Evolutionary conservation across 2,797 vertebrate genomes (phyloP).

Genomic region (Martes flavigula): DNA sequence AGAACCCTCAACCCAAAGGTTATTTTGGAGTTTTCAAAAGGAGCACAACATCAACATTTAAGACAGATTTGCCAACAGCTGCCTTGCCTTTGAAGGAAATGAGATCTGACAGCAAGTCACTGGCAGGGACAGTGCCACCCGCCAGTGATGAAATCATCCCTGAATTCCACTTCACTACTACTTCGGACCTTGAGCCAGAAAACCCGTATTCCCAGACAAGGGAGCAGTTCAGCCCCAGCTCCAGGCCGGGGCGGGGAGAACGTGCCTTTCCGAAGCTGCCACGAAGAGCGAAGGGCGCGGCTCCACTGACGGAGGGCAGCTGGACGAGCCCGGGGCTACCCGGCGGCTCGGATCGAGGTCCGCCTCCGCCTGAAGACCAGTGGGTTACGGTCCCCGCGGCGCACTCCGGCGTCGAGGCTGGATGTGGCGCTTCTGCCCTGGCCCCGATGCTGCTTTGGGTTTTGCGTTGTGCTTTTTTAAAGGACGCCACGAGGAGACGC

Average conservation of each 20-base stretch:
- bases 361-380: neutral
- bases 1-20: neutral
- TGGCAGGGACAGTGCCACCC: neutral
- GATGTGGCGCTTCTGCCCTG: fast-evolving
- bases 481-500: neutral
- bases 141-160: neutral
- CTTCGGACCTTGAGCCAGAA: neutral
- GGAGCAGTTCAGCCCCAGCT: fast-evolving
- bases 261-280: fast-evolving
- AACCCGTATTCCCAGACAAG: neutral
- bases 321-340: fast-evolving
- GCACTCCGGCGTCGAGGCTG: fast-evolving
- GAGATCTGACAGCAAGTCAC: neutral
- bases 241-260: fast-evolving
- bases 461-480: neutral
- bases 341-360: fast-evolving
- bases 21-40: neutral
- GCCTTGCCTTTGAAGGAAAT: neutral
- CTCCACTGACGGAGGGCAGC: fast-evolving
- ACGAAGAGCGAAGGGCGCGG: fast-evolving
- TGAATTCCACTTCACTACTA: fast-evolving
- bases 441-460: too few species aligned
- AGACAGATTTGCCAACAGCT: neutral
- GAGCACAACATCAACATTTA: neutral
- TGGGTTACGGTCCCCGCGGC: fast-evolving